These are phyloP conservation scores for Philereme vetulata DNA, from an alignment of 2,888 invertebrate genomes.

Conservation along the genomic window DNA sequence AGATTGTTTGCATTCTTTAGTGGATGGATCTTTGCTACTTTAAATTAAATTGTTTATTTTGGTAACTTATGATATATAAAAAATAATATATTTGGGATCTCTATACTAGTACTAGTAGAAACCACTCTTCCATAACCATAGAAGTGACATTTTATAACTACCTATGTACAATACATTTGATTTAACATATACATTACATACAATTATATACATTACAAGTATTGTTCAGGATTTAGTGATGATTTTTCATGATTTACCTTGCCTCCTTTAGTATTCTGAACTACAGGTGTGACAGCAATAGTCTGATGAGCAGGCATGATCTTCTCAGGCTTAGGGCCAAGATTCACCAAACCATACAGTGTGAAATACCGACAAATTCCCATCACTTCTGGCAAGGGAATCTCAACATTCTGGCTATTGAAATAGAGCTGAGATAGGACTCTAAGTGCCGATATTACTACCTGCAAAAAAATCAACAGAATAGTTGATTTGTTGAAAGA, in stretches of 20 bases:
- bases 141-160: no score
- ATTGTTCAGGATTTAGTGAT: neutral
- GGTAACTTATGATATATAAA: no score
- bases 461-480: slow-evolving; percentile 58
- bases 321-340: slow-evolving; percentile 70
- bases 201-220: neutral
- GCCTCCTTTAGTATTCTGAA: slow-evolving; percentile 80
- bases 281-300: slow-evolving; percentile 78
- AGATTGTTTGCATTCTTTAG: no score
- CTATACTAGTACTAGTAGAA: no score
- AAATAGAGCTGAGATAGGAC: slow-evolving; percentile 71
- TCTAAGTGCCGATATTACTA: slow-evolving; percentile 74
- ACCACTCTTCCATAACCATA: no score
- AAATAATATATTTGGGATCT: no score
- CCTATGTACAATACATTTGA: no score
- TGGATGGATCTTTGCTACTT: no score
- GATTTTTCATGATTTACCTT: slow-evolving; percentile 68
- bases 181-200: no score
- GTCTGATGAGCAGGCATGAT: slow-evolving; percentile 86
- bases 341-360: slow-evolving; percentile 76
- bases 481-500: neutral
- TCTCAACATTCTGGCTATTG: slow-evolving; percentile 57
- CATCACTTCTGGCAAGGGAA: slow-evolving; percentile 78
- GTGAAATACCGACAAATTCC: slow-evolving; percentile 84
- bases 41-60: no score